A percentile compares a stretch with the other conserved stretches of the same genome.
Conservation (phyloP, 2,888 invertebrate genomes). For the Pyrgus malvae region DNA sequence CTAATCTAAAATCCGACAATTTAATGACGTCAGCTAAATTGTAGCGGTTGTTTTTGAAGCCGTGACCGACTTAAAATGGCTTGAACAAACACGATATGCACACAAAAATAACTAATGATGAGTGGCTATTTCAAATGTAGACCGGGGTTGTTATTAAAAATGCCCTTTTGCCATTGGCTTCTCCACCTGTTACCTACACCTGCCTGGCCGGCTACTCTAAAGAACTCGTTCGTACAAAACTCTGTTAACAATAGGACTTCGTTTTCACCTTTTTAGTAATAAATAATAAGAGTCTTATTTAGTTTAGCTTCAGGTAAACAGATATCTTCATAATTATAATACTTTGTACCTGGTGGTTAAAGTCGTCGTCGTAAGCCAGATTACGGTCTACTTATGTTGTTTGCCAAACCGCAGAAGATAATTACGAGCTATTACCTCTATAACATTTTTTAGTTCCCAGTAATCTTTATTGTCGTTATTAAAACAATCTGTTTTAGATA, state of each 20-base stretch:
- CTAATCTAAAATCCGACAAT: conserved; percentile 61
- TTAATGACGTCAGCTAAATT: conserved; percentile 74
- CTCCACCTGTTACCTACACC: conserved; percentile 49
- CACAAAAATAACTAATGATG: conserved; percentile 50
- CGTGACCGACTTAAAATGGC: conserved; percentile 65
- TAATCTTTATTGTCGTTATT: too few species aligned
- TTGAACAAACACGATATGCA: conserved; percentile 23
- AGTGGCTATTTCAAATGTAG: conserved; percentile 52
- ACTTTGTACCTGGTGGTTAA: conserved; percentile 11
- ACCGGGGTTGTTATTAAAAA: conserved; percentile 42
- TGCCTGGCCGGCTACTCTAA: conserved; percentile 59
- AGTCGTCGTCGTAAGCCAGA: conserved; percentile 11
- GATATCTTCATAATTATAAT: conserved; percentile 17
- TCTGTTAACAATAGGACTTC: conserved; percentile 18
- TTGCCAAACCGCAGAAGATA: conserved; percentile 10
- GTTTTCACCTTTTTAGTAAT: conserved; percentile 7
- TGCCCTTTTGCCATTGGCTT: conserved; percentile 35
- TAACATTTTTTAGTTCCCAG: too few species aligned
- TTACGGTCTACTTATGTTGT: conserved; percentile 8
- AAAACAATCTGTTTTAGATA: too few species aligned
- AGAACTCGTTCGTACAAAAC: conserved; percentile 12
- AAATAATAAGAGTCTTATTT: conserved; percentile 21
- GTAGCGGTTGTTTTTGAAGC: conserved; percentile 55
- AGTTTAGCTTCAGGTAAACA: conserved; percentile 12
- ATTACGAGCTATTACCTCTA: conserved; percentile 26